phyloP scores from a whole-genome alignment of 2,113 vertebrate genomes.

The Heterotilapia buettikoferi region DNA sequence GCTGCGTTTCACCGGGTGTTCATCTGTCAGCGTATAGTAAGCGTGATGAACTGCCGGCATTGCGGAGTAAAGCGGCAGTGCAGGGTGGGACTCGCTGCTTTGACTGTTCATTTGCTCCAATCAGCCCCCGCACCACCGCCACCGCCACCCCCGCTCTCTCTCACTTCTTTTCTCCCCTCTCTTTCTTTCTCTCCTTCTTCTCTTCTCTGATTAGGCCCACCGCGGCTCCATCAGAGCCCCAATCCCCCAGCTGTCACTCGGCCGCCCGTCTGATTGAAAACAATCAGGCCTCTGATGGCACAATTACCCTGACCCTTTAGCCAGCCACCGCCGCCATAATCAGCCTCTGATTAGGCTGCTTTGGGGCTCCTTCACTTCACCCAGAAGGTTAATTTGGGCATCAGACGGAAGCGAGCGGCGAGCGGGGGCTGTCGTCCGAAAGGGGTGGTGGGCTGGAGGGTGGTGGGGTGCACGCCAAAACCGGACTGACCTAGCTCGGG shows the following conservation, averaged over 20 bases:
- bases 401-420: slow-evolving; percentile 97
- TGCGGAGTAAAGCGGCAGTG: slow-evolving; percentile 25
- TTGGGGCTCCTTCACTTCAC: slow-evolving; percentile 99
- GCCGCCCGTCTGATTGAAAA: slow-evolving; percentile 99
- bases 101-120: slow-evolving; percentile 99
- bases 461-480: slow-evolving; percentile 73
- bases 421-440: slow-evolving; percentile 78
- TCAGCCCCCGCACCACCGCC: slow-evolving; percentile 77
- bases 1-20: neutral
- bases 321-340: slow-evolving; percentile 98
- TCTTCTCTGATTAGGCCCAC: slow-evolving; percentile 97
- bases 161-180: slow-evolving; percentile 72
- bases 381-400: slow-evolving; percentile 99
- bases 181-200: slow-evolving; percentile 81
- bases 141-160: slow-evolving; percentile 71
- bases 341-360: slow-evolving; percentile 99
- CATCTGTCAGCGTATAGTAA: neutral
- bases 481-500: slow-evolving; percentile 90
- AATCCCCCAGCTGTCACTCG: slow-evolving; percentile 99
- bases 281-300: slow-evolving; percentile 99
- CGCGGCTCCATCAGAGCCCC: slow-evolving; percentile 97
- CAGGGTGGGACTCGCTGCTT: slow-evolving; percentile 53
- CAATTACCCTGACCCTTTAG: slow-evolving; percentile 99
- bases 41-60: slow-evolving; percentile 28
- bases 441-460: slow-evolving; percentile 52